Evolutionary conservation across 2,797 vertebrate genomes (phyloP).

Genomic region (Octomys mimax): DNA sequence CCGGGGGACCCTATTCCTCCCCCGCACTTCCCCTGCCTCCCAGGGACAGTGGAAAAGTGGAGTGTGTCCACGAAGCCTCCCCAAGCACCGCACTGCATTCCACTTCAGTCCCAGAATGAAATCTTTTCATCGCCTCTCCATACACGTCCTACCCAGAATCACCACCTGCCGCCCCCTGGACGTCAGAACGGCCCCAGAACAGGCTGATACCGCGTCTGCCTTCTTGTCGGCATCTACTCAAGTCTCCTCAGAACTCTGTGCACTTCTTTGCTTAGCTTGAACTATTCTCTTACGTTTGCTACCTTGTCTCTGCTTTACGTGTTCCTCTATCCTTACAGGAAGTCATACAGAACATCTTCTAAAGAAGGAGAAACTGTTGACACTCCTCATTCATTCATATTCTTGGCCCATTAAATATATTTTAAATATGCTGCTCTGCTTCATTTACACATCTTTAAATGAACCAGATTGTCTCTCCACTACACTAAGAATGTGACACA

Average conservation of each 20-base stretch:
- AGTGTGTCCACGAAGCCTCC: neutral
- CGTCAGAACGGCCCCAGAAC: neutral
- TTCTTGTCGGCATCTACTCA: neutral
- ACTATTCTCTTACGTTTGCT: neutral
- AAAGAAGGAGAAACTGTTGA: neutral
- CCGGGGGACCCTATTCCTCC: neutral
- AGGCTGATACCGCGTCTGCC: neutral
- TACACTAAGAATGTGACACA: neutral
- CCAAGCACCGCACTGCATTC: neutral
- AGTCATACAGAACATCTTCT: neutral
- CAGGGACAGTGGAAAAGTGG: neutral
- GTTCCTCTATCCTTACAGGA: neutral
- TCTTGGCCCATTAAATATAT: neutral
- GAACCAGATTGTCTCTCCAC: neutral
- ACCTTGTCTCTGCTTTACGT: neutral
- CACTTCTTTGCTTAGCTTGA: neutral
- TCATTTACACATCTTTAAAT: neutral
- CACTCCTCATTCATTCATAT: neutral
- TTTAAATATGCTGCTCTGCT: neutral
- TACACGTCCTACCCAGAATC: neutral
- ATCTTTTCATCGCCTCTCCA: neutral
- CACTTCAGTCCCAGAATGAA: neutral
- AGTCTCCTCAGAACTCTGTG: neutral
- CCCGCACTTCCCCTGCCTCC: neutral
- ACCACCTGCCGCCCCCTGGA: neutral